These are phyloP conservation scores for Allacma fusca DNA, from an alignment of 2,888 invertebrate species.

Conservation along the genomic window DNA sequence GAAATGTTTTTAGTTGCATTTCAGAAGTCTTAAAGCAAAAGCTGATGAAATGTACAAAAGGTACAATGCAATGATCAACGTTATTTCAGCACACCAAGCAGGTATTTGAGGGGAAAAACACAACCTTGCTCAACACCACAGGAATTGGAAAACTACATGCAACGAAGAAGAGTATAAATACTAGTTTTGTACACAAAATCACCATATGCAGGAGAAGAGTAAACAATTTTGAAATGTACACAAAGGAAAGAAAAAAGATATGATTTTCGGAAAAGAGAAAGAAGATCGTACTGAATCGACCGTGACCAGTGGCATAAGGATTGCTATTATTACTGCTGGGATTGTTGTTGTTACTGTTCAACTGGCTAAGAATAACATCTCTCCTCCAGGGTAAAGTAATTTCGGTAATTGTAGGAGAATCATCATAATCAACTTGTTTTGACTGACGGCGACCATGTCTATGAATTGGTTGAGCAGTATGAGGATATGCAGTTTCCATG, in stretches of 20 bases:
- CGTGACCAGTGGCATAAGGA: constrained; percentile 20
- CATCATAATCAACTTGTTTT: constrained; percentile 54
- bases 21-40: no score
- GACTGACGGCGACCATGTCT: constrained; percentile 55
- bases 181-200: neutral
- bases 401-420: constrained; percentile 58
- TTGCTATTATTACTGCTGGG: constrained; percentile 20
- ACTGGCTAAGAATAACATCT: constrained; percentile 44
- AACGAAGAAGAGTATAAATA: no score
- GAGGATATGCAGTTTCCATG: constrained; percentile 60
- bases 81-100: no score
- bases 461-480: constrained; percentile 56
- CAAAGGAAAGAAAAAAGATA: neutral
- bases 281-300: constrained; percentile 34
- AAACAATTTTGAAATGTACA: no score
- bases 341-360: constrained; percentile 26
- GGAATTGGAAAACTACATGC: no score
- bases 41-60: no score
- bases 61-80: no score
- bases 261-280: constrained; percentile 10
- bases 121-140: no score
- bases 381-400: constrained; percentile 60
- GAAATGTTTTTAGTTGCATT: no score
- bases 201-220: neutral
- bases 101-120: no score